Conservation (phyloP, 2,888 invertebrate species). For the Drosophila melanosoma region DNA sequence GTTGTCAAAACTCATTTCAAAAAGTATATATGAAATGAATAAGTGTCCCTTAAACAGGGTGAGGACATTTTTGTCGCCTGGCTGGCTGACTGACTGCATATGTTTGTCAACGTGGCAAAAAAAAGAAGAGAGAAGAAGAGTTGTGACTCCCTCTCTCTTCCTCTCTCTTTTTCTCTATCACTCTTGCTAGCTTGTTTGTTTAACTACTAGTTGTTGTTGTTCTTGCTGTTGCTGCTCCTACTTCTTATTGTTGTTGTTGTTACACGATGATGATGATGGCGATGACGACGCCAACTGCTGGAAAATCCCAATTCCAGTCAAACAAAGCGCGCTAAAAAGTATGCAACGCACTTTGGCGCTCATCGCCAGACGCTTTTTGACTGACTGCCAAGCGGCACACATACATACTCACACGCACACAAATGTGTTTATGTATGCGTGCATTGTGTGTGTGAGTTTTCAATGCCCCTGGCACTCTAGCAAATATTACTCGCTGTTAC, state of each 20-base stretch:
- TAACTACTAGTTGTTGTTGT: constrained; percentile 47
- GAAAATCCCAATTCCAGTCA: constrained; percentile 77
- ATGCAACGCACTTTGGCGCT: constrained; percentile 76
- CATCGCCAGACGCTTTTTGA: constrained; percentile 67
- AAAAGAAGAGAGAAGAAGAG: constrained; percentile 23
- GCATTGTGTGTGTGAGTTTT: constrained; percentile 49
- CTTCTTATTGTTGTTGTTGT: constrained; percentile 34
- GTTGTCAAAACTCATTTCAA: not conserved
- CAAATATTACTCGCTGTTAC: constrained; percentile 60
- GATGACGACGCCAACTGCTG: constrained; percentile 62
- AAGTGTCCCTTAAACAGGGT: too few relatives aligned
- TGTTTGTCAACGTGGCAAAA: constrained; percentile 56
- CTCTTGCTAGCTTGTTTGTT: constrained; percentile 34
- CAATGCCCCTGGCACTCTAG: constrained; percentile 74
- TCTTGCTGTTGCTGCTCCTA: constrained; percentile 16
- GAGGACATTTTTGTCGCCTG: constrained; percentile 72
- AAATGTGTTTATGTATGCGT: constrained; percentile 20
- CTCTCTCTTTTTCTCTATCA: constrained; percentile 13
- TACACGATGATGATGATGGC: constrained; percentile 36
- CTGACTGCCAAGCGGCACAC: constrained; percentile 65
- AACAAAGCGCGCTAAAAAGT: constrained; percentile 76
- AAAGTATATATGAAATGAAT: not conserved
- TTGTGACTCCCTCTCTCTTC: constrained; percentile 25
- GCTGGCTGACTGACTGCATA: constrained; percentile 34
- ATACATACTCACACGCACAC: constrained; percentile 1